Base-by-base conservation (phyloP, 2,888 invertebrate species). In the Serrognathus titanus region DNA sequence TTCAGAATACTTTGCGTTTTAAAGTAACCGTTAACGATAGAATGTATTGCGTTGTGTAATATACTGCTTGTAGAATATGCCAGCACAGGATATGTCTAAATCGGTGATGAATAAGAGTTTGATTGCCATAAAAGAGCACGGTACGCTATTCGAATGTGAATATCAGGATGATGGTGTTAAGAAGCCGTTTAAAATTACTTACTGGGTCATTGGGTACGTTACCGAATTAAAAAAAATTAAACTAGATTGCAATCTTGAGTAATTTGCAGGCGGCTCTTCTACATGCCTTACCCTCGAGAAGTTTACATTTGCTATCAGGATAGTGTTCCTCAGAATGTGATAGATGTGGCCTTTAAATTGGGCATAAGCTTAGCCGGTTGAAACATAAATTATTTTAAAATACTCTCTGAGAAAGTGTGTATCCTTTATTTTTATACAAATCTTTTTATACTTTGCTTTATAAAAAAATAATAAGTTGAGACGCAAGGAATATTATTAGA, bases 291-390 rank as follows among this genome's bases (percentile, higher is more conserved):
- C 69, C 84, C 86, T 0, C 83, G 88, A 63, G 94, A 95, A 73
- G 79, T 94, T 9, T 96, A 92, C 71, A 83, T 95, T 41, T 95
- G 95, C 75, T 92, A 92, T 76, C 87, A 90, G 65, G 92, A 94
- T 61, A 87, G 87, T 24, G 83, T 90, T 10, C 92, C 94, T 0
- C 94, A 95, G 76, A 94, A 93, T 79, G 80, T 94, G 65, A 85
- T 94, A 0, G 95, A 96, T 81, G 83, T 95, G 69, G 93, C 94
- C 5, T 94, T 92, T 75, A 84, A 89, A 65, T 79, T 92, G 3
- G 80, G 86, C 38, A 24, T 55, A 8, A 55, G 38, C 5, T 48
- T 46, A 38, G 39, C 55, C 11, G 55, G 55, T 11, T 55, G 11
- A 51, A 35, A 31, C 24, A 31, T 31, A 31, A 31, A 31, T 31